phyloP scores from a whole-genome alignment of 2,797 vertebrate genomes.

The Pogoniulus pusillus region DNA sequence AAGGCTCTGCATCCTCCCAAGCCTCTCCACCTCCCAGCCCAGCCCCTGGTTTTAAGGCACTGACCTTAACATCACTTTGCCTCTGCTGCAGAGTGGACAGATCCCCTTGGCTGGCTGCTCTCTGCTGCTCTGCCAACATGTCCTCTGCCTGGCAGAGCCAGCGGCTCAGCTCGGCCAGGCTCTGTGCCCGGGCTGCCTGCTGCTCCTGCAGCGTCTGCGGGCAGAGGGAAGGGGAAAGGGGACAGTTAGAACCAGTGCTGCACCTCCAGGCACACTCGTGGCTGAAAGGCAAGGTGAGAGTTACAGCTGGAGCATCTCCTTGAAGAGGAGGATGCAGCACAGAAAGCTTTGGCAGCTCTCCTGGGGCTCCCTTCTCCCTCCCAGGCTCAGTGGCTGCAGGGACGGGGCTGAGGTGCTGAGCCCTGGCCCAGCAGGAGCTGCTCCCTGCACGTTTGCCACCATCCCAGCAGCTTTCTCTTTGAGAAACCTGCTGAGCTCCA shows the following conservation, averaged over 20 bases:
- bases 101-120: slow-evolving; percentile 74
- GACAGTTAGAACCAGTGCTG: background rate
- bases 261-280: fast-evolving
- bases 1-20: background rate
- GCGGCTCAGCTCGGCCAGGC: slow-evolving; percentile 84
- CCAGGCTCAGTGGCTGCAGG: background rate
- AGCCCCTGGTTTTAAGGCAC: fast-evolving
- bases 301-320: slow-evolving; percentile 58
- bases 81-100: slow-evolving; percentile 84
- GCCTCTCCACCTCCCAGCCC: fast-evolving
- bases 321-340: slow-evolving; percentile 46
- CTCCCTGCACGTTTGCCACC: background rate
- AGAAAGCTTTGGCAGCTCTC: slow-evolving; percentile 49
- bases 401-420: background rate
- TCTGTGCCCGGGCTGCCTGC: slow-evolving; percentile 86
- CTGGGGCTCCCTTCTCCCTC: background rate
- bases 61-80: slow-evolving; percentile 87
- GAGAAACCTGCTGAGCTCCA: background rate
- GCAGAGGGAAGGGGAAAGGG: slow-evolving; percentile 41
- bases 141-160: slow-evolving; percentile 88
- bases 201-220: slow-evolving; percentile 91
- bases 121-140: slow-evolving; percentile 78
- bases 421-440: background rate
- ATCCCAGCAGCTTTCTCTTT: fast-evolving
- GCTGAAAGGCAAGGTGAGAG: slow-evolving; percentile 68